A percentile compares a stretch with the other conserved stretches of the same genome.
These are phyloP conservation scores for Polydesmus complanatus DNA, from an alignment of 2,888 invertebrate species.

Conservation along the genomic window DNA sequence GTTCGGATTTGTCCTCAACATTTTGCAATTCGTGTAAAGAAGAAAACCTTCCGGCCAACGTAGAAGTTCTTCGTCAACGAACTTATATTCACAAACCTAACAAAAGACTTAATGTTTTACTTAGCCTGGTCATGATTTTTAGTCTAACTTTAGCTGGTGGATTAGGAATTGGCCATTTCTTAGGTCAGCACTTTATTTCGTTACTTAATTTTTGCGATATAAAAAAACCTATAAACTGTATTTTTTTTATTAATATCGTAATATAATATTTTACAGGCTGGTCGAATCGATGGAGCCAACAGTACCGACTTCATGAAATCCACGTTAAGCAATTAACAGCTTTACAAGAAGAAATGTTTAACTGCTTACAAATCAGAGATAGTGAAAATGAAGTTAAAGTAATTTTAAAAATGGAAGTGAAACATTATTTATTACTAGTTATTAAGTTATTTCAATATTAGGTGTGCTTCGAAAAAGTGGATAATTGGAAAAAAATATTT, in stretches of 20 bases:
- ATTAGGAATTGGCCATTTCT: slow-evolving; percentile 21
- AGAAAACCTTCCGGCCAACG: slow-evolving; percentile 3
- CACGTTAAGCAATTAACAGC: slow-evolving; percentile 19
- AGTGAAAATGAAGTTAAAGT: slow-evolving; percentile 2
- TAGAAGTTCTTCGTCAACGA: slow-evolving; percentile 9
- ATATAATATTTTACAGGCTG: too few relatives aligned
- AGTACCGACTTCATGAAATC: slow-evolving; percentile 14
- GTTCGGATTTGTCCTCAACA: slow-evolving; percentile 2
- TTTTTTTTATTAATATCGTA: too few relatives aligned
- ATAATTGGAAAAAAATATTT: slow-evolving; percentile 19
- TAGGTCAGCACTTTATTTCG: slow-evolving; percentile 16
- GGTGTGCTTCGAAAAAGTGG: slow-evolving; percentile 19
- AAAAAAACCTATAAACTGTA: too few relatives aligned
- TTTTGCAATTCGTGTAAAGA: not conserved
- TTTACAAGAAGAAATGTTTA: slow-evolving; percentile 20
- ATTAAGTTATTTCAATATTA: not conserved
- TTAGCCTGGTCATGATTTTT: slow-evolving; percentile 19
- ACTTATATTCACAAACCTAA: slow-evolving; percentile 20
- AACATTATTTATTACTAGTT: not conserved
- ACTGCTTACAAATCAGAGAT: slow-evolving; percentile 19
- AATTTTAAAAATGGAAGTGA: not conserved
- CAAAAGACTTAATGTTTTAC: slow-evolving; percentile 18
- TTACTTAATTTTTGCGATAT: too few relatives aligned
- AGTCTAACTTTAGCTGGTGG: slow-evolving; percentile 19
- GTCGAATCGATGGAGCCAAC: slow-evolving; percentile 18